Percentiles rank a stretch among this genome's conserved stretches.
Evolutionary conservation across 2,113 vertebrate genomes (phyloP).

Genomic region (Bucco capensis): DNA sequence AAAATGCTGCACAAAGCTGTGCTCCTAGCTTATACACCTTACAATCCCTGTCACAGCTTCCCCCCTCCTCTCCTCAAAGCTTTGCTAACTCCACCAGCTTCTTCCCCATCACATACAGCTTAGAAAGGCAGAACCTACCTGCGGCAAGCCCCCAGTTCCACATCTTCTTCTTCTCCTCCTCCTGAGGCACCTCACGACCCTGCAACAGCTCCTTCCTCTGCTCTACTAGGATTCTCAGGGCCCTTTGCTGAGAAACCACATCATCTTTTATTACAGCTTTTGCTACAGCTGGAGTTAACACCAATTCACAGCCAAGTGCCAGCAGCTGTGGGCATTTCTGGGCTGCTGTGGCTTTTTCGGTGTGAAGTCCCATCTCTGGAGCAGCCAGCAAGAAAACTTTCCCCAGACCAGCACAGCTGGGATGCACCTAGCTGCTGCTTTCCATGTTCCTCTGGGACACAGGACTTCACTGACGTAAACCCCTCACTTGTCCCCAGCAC

Average conservation of each 20-base stretch:
- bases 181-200: rapidly evolving
- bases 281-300: background rate
- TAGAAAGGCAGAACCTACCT: background rate
- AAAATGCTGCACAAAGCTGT: rapidly evolving
- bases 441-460: background rate
- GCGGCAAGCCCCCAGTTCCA: background rate
- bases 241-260: background rate
- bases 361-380: background rate
- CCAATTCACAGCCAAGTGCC: background rate
- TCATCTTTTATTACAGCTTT: background rate
- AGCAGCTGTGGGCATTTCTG: background rate
- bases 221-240: background rate
- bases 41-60: background rate
- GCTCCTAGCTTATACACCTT: background rate
- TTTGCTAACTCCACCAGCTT: background rate
- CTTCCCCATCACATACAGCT: background rate
- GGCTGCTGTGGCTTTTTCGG: background rate
- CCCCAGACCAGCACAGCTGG: rapidly evolving
- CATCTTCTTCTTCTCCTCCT: background rate
- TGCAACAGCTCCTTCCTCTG: background rate
- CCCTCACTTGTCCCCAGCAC: rapidly evolving
- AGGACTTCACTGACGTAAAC: background rate
- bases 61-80: background rate
- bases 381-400: background rate
- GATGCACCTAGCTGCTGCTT: background rate